Evolutionary conservation across 2,888 invertebrate genomes (phyloP).

Genomic region (Eulithis testata): DNA sequence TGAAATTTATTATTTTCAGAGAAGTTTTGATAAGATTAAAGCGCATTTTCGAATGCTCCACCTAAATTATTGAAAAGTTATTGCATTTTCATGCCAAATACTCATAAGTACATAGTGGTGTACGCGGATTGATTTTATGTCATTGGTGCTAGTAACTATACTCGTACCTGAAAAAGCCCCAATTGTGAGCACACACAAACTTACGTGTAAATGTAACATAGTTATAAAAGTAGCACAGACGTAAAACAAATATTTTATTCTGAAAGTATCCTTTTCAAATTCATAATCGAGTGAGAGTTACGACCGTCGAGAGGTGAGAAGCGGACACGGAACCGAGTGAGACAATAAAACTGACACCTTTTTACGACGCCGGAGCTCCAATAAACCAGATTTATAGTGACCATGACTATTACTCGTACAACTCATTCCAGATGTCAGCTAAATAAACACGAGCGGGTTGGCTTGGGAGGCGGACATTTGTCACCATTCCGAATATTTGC

Average conservation of each 20-base stretch:
- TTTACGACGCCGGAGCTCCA: conserved; percentile 15
- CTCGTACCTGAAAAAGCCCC: no score
- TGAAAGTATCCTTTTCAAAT: conserved; percentile 3
- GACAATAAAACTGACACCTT: conserved; percentile 18
- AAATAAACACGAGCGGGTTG: conserved; percentile 2
- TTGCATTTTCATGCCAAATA: no score
- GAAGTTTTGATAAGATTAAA: no score
- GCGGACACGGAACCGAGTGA: conserved; percentile 14
- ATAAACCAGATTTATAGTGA: conserved; percentile 17
- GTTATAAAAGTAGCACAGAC: neutral
- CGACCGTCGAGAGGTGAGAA: conserved; percentile 11
- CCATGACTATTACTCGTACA: conserved; percentile 9
- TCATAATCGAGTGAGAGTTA: conserved; percentile 14
- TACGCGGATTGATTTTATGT: no score
- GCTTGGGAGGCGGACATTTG: neutral
- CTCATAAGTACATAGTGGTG: no score
- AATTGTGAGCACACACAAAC: no score
- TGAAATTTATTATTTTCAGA: no score
- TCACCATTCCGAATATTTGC: neutral
- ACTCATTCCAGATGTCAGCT: conserved; percentile 1
- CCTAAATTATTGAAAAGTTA: no score
- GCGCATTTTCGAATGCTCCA: no score
- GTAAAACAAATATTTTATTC: conserved; percentile 1
- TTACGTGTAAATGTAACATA: neutral
- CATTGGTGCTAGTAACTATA: no score